These are phyloP conservation scores for Ctenoplectra terminalis DNA, from an alignment of 1,140 invertebrate species.

Conservation along the genomic window DNA sequence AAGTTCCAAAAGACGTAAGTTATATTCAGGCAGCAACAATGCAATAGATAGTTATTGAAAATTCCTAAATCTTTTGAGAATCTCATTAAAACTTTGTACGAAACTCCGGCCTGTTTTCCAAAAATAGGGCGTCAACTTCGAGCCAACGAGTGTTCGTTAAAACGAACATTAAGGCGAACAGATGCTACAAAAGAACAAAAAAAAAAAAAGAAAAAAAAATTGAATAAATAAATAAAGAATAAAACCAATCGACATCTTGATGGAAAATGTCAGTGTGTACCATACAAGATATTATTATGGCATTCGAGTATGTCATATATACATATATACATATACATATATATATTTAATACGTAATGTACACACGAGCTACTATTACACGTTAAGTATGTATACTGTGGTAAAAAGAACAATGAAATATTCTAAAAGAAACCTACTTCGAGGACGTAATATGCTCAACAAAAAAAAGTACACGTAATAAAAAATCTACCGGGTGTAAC, in stretches of 20 bases:
- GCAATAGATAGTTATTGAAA: conserved; percentile 66
- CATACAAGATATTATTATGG: conserved; percentile 73
- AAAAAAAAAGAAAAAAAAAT: background rate
- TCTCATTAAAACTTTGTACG: conserved; percentile 60
- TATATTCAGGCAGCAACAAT: conserved; percentile 65
- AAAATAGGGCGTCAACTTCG: conserved; percentile 31
- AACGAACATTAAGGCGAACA: conserved; percentile 10
- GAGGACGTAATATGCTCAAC: conserved; percentile 77
- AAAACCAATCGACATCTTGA: conserved; percentile 60
- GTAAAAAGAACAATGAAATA: conserved; percentile 71
- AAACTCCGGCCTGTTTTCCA: conserved; percentile 44
- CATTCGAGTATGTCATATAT: conserved; percentile 63
- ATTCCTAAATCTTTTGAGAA: conserved; percentile 62
- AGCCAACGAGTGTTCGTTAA: conserved; percentile 43
- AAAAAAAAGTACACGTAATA: conserved; percentile 58
- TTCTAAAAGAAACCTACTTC: conserved; percentile 76
- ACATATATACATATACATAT: conserved; percentile 64
- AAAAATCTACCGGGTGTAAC: conserved; percentile 43
- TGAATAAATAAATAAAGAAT: background rate
- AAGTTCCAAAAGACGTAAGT: conserved; percentile 13
- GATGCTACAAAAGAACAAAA: background rate
- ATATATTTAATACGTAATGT: conserved; percentile 68
- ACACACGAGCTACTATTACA: conserved; percentile 61
- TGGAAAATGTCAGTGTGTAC: conserved; percentile 76
- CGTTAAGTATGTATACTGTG: conserved; percentile 65